These are phyloP conservation scores for Ageneiosus marmoratus DNA, from an alignment of 2,113 vertebrate genomes.

Conservation along the genomic window DNA sequence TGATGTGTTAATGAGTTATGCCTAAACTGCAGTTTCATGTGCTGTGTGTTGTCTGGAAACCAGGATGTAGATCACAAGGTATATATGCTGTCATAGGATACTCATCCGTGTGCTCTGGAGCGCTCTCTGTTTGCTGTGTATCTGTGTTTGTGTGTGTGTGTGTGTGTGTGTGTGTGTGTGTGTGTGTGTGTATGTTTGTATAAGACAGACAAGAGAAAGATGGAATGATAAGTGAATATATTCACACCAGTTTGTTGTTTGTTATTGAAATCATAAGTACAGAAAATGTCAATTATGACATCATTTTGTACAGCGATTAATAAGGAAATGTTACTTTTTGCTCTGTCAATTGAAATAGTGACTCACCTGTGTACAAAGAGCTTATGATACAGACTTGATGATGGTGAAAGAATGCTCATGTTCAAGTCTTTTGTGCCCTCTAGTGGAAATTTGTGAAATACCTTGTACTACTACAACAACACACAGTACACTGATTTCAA, in stretches of 20 bases:
- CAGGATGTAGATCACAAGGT: conserved; percentile 70
- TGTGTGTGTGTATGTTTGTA: conserved; percentile 19
- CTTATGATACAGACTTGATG: background rate
- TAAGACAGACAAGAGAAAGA: conserved; percentile 17
- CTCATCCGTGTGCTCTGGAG: conserved; percentile 68
- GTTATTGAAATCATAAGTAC: background rate
- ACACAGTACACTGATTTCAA: background rate
- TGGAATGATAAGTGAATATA: background rate
- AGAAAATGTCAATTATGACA: background rate
- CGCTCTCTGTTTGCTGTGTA: conserved; percentile 53
- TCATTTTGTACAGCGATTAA: background rate
- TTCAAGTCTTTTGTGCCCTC: background rate
- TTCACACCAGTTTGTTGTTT: background rate
- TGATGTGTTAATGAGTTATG: conserved; percentile 16
- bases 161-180: conserved; percentile 16
- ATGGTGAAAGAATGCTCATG: background rate
- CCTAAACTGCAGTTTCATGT: background rate
- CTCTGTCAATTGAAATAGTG: background rate
- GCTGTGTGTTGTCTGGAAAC: conserved; percentile 42
- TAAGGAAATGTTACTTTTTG: background rate
- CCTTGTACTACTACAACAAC: background rate
- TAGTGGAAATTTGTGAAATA: conserved; percentile 7
- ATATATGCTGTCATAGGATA: conserved; percentile 68
- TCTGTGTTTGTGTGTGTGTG: conserved; percentile 38
- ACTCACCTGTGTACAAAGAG: conserved; percentile 22